Evolutionary conservation across 2,888 invertebrate genomes (phyloP).

Genomic region (Erebia palarica): DNA sequence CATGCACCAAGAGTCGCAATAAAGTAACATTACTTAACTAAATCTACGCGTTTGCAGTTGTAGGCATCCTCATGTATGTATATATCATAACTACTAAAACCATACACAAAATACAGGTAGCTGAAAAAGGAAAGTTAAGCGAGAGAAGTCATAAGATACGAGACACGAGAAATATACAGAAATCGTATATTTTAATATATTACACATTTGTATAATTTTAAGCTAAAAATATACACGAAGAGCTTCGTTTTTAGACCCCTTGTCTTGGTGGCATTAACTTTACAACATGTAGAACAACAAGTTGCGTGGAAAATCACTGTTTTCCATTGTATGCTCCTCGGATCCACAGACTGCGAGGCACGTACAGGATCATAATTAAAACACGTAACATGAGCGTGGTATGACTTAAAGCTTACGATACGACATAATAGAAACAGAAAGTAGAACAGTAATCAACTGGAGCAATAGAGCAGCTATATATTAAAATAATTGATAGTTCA

Average conservation of each 20-base stretch:
- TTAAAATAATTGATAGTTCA: no score
- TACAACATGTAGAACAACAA: slow-evolving; percentile 20
- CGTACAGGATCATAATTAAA: slow-evolving; percentile 41
- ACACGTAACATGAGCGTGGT: slow-evolving; percentile 27
- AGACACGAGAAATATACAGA: not conserved
- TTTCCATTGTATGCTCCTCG: slow-evolving; percentile 23
- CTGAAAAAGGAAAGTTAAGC: not conserved
- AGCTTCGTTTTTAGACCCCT: not conserved
- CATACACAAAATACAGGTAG: not conserved
- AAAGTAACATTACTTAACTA: no score
- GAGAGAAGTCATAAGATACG: not conserved
- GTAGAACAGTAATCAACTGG: not conserved
- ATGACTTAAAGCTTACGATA: slow-evolving; percentile 20
- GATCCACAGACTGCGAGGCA: slow-evolving; percentile 33
- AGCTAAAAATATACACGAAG: slow-evolving; percentile 20
- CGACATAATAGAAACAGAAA: slow-evolving; percentile 8
- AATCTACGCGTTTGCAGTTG: no score
- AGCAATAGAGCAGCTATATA: not conserved
- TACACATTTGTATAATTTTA: slow-evolving; percentile 18
- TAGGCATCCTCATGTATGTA: no score
- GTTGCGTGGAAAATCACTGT: slow-evolving; percentile 29
- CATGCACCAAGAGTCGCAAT: no score
- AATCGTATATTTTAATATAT: slow-evolving; percentile 7
- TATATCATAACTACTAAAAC: no score
- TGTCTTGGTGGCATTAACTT: slow-evolving; percentile 21